Percentiles rank a stretch among this genome's conserved stretches.
Evolutionary conservation across 1,140 invertebrate genomes (phyloP).

Genomic region (Vanessa tameamea): DNA sequence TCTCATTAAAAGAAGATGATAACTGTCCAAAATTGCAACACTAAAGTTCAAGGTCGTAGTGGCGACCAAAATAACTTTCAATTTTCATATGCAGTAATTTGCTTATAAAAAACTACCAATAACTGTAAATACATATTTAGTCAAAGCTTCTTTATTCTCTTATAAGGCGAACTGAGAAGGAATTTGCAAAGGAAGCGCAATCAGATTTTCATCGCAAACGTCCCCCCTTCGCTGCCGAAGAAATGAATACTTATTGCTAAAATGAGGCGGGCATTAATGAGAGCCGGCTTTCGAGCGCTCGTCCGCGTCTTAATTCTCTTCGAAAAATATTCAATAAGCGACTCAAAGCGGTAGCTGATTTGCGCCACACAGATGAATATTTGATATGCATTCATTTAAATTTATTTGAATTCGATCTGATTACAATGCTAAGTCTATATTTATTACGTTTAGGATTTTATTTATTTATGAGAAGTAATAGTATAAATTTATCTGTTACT

Average conservation of each 20-base stretch:
- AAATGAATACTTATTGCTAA: constrained; percentile 79
- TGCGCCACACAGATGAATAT: not conserved
- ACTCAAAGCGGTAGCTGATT: constrained; percentile 44
- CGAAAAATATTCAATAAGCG: constrained; percentile 76
- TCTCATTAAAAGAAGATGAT: no score
- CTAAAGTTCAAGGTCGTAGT: no score
- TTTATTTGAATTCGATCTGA: not conserved
- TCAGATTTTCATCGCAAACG: constrained; percentile 71
- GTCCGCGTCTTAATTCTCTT: constrained; percentile 64
- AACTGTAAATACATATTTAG: constrained; percentile 35
- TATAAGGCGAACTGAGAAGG: constrained; percentile 56
- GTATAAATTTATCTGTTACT: no score
- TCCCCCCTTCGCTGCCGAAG: constrained; percentile 48
- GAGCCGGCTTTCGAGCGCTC: constrained; percentile 60
- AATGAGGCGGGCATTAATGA: constrained; percentile 75
- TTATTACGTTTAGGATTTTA: no score
- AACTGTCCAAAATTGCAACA: no score
- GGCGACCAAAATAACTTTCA: no score
- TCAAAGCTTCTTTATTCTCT: constrained; percentile 45
- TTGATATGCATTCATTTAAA: constrained; percentile 3
- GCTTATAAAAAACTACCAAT: not conserved
- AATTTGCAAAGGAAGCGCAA: constrained; percentile 72
- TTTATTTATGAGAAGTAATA: no score
- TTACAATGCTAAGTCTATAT: not conserved
- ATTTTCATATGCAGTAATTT: no score